A percentile compares a stretch with the other conserved stretches of the same genome.
Evolutionary conservation across 2,113 vertebrate species (phyloP).

Genomic region (Halichoerus grypus): DNA sequence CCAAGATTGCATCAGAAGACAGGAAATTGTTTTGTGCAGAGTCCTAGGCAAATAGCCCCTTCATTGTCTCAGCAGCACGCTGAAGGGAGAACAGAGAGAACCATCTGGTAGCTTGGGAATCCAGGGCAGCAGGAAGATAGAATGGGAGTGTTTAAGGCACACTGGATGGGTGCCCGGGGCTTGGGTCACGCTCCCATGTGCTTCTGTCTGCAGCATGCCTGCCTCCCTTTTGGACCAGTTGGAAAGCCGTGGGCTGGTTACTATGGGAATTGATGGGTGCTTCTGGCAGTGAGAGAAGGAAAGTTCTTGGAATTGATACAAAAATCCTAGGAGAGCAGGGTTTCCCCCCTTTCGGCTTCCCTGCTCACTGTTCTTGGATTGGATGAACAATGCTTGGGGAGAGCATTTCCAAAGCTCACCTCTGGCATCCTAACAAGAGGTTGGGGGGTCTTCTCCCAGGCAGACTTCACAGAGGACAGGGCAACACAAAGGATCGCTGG

Average conservation of each 20-base stretch:
- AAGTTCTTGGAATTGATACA: slow-evolving; percentile 73
- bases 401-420: neutral
- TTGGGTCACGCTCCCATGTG: neutral
- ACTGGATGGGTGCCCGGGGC: neutral
- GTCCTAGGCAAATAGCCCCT: neutral
- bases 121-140: neutral
- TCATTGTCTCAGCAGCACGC: neutral
- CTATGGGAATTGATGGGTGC: slow-evolving; percentile 81
- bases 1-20: neutral
- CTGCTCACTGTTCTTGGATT: slow-evolving; percentile 53
- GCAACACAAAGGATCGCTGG: rapidly evolving
- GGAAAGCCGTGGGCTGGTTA: slow-evolving; percentile 78
- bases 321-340: slow-evolving; percentile 50
- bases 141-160: neutral
- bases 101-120: neutral
- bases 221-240: slow-evolving; percentile 49
- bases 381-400: neutral
- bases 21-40: slow-evolving; percentile 22
- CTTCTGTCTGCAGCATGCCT: neutral
- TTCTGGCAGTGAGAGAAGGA: slow-evolving; percentile 71
- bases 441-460: neutral
- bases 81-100: slow-evolving; percentile 4
- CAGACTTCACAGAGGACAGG: neutral
- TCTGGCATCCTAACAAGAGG: neutral
- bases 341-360: neutral